Evolutionary conservation across 2,113 vertebrate species (phyloP), one percentile per base, ranked within the genome.

Genomic region (Pseudopodoces humilis): DNA sequence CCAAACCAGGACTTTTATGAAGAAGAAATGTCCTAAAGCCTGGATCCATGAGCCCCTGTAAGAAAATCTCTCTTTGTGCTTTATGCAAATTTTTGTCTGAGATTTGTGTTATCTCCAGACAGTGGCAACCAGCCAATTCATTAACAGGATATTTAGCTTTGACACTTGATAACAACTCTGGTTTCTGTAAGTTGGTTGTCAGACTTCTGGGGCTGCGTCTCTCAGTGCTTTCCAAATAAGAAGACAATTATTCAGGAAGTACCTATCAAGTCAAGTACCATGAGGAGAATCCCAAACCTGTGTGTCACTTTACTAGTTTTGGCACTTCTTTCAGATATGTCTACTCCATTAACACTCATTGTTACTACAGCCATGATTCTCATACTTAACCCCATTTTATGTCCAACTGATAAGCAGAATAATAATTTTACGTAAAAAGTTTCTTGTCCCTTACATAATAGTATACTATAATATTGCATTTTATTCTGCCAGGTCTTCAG

Each of bases 161-260:
- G 22, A 59, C 20, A 81, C 16, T 63, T 77, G 35, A 43, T 46
- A 63, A 47, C 17, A 69, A 47, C 4, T 53, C 14, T 0, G 0
- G 60, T 81, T 82, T 67, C 53, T 56, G 7, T 30, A 49, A 12
- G 3, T 6, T 69, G 4, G 5, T 59, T 67, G 37, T 41, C 55
- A 22, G 50, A 15, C 17, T 92, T 91, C 31, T 43, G 18, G 30
- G 24, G 30, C 11, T 76, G 5, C 0, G 1, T 49, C 15, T 71
- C 33, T 80, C 28, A n/a, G 19, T 86, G 25, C 41, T 86, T 92
- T 88, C 46, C 46, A 70, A 90, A 35, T 24, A 81, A 81, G 15
- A 83, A 88, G 64, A 28, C 23, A 60, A 27, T 59, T 46, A 10
- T 46, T 86, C 35, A 70, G 35, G 13, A 86, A 85, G 4, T 65